These are phyloP conservation scores for Lichenostomus cassidix DNA, from an alignment of 2,113 vertebrate genomes.

Conservation along the genomic window DNA sequence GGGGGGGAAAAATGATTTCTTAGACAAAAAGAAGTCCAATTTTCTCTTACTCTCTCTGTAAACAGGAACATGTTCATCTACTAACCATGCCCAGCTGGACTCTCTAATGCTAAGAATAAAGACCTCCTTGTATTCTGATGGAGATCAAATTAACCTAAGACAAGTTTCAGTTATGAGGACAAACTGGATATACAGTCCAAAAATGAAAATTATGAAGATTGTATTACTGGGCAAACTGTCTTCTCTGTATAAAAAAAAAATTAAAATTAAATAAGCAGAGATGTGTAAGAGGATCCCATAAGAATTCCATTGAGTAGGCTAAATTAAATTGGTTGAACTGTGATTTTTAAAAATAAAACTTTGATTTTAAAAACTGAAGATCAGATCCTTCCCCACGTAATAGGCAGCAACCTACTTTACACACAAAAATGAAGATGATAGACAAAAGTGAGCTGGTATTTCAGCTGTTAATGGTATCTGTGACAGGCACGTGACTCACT, in stretches of 20 bases:
- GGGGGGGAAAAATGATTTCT: background rate
- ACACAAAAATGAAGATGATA: background rate
- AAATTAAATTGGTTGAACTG: background rate
- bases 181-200: background rate
- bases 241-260: background rate
- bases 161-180: background rate
- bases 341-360: background rate
- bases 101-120: background rate
- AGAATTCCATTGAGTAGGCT: background rate
- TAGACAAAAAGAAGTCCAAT: background rate
- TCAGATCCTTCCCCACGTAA: background rate
- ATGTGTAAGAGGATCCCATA: background rate
- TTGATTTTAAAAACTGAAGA: background rate
- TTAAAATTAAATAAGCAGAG: background rate
- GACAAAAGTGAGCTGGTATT: background rate
- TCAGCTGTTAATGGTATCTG: background rate
- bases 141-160: background rate
- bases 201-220: background rate
- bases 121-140: background rate
- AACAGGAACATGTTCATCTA: conserved; percentile 48
- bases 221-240: background rate
- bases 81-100: conserved; percentile 20
- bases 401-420: background rate
- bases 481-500: fast-evolving
- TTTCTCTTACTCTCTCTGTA: background rate